Evolutionary conservation across 1,140 invertebrate species (phyloP).

Genomic region (Tyrophagus putrescentiae): DNA sequence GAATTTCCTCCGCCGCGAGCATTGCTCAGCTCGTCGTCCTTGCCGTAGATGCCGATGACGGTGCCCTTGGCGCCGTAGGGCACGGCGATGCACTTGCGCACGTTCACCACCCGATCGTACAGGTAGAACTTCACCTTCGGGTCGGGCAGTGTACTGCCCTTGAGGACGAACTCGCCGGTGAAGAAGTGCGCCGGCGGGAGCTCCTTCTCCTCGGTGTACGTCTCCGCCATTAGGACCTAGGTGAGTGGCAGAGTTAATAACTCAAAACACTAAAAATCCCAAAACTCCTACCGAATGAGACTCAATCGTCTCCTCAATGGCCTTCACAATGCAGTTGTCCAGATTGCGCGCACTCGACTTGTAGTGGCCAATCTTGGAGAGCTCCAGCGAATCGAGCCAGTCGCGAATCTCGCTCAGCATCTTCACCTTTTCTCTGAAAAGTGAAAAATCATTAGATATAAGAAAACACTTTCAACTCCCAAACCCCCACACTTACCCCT

Average conservation of each 20-base stretch:
- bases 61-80: slow-evolving; percentile 67
- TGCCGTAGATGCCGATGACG: slow-evolving; percentile 44
- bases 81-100: slow-evolving; percentile 53
- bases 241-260: background rate
- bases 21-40: slow-evolving; percentile 1
- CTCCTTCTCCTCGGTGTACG: slow-evolving; percentile 25
- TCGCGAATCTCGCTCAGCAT: slow-evolving; percentile 43
- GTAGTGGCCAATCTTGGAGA: slow-evolving; percentile 41
- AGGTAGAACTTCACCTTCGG: slow-evolving; percentile 46
- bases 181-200: slow-evolving; percentile 50
- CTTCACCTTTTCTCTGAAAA: slow-evolving; percentile 23
- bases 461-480: too few species aligned
- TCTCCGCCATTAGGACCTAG: slow-evolving; percentile 7
- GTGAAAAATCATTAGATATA: slow-evolving; percentile 20
- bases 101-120: slow-evolving; percentile 67
- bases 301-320: slow-evolving; percentile 45
- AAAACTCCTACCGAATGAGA: background rate
- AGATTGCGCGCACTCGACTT: slow-evolving; percentile 50
- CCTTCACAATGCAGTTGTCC: slow-evolving; percentile 49
- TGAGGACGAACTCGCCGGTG: slow-evolving; percentile 31
- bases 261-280: background rate
- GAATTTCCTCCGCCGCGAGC: background rate
- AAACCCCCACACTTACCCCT: too few species aligned
- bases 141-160: slow-evolving; percentile 46
- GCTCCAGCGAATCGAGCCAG: slow-evolving; percentile 56